A percentile compares a stretch with the other conserved stretches of the same genome.
These are phyloP conservation scores for Procambarus clarkii DNA, from an alignment of 1,140 invertebrate species.

Conservation along the genomic window DNA sequence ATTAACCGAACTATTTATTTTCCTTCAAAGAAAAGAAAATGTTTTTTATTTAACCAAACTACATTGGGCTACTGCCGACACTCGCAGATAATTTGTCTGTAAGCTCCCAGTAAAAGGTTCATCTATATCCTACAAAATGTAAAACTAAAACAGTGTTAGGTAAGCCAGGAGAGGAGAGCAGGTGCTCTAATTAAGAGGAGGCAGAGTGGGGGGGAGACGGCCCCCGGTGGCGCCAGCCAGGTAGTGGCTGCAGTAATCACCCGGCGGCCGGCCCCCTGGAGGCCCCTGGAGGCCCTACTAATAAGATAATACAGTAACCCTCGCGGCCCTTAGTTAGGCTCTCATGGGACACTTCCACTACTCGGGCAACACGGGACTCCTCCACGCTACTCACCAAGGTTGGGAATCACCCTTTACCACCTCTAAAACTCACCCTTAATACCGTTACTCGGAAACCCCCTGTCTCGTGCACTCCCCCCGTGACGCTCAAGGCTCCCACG, in stretches of 20 bases:
- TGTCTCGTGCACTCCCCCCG: not conserved
- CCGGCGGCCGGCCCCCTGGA: too few relatives aligned
- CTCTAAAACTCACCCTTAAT: not conserved
- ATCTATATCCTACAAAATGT: too few relatives aligned
- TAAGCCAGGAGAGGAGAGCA: not conserved
- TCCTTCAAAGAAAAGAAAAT: too few relatives aligned
- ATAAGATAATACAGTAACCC: not conserved
- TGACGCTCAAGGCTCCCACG: not conserved
- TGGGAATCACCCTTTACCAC: not conserved
- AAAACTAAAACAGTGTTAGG: too few relatives aligned
- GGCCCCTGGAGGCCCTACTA: not conserved
- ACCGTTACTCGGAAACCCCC: not conserved
- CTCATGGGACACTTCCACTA: not conserved
- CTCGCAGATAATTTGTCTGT: too few relatives aligned
- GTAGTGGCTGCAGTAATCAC: not conserved
- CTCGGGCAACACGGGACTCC: not conserved
- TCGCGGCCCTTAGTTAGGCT: not conserved
- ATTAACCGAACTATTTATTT: too few relatives aligned
- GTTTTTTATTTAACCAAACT: too few relatives aligned
- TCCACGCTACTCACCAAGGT: not conserved
- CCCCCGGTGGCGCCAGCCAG: not conserved
- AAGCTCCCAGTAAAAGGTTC: too few relatives aligned
- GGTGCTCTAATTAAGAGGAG: not conserved
- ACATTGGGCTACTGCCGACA: too few relatives aligned
- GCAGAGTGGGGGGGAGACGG: not conserved